A percentile compares a stretch with the other conserved stretches of the same genome.
phyloP scores from a whole-genome alignment of 2,888 invertebrate species.

The Argynnis bischoffii region DNA sequence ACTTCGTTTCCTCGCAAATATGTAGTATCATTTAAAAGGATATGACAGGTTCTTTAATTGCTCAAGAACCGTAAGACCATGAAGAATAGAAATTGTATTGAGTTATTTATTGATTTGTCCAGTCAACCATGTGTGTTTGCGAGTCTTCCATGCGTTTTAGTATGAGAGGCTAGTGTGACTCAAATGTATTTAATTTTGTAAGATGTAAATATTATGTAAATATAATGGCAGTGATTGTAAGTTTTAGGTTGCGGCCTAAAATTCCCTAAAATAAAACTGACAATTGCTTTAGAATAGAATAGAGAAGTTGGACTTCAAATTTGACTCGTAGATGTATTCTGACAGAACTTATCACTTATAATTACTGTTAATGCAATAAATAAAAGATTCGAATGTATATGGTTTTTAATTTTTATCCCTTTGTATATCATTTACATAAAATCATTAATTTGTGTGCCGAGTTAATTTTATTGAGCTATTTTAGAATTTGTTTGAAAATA shows the following conservation, averaged over 20 bases:
- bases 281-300: slow-evolving; percentile 44
- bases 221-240: slow-evolving; percentile 70
- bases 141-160: slow-evolving; percentile 69
- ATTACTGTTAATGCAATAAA: slow-evolving; percentile 74
- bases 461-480: background rate
- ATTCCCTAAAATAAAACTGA: slow-evolving; percentile 45
- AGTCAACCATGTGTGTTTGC: slow-evolving; percentile 26
- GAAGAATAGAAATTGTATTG: background rate
- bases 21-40: background rate
- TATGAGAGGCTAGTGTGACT: slow-evolving; percentile 51
- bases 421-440: background rate
- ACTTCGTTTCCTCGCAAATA: background rate
- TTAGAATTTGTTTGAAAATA: background rate
- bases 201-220: slow-evolving; percentile 74
- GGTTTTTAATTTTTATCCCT: slow-evolving; percentile 24
- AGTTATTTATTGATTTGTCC: slow-evolving; percentile 27
- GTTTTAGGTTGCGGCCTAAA: slow-evolving; percentile 58
- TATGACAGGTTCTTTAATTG: slow-evolving; percentile 5
- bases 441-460: background rate
- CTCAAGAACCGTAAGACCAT: background rate
- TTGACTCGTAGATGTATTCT: slow-evolving; percentile 24
- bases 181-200: slow-evolving; percentile 56
- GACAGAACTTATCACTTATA: slow-evolving; percentile 66
- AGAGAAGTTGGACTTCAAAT: background rate
- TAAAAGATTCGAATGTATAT: slow-evolving; percentile 45